Percentiles rank a stretch among this genome's conserved stretches.
These are phyloP conservation scores for Loripinus fragilis DNA, from an alignment of 2,888 invertebrate genomes.

Conservation along the genomic window DNA sequence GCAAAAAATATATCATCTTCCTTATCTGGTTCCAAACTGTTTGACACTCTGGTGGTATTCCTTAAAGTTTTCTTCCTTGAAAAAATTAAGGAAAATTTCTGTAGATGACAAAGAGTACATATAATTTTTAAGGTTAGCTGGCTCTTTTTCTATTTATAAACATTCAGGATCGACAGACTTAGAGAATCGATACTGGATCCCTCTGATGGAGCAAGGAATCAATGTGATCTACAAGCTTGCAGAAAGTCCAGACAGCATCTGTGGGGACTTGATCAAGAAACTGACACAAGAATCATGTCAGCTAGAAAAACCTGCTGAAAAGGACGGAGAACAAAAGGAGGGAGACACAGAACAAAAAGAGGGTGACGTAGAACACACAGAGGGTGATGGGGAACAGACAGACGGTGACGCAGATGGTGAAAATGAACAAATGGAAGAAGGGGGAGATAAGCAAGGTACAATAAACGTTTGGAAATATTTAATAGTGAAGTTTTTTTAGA, in stretches of 20 bases:
- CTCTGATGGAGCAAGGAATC: conserved; percentile 86
- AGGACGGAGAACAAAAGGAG: conserved; percentile 14
- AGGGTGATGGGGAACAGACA: conserved; percentile 9
- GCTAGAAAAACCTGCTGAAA: background rate
- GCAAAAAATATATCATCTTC: too few relatives aligned
- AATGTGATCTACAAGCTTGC: conserved; percentile 87
- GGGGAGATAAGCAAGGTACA: background rate
- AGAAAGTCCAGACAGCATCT: conserved; percentile 86
- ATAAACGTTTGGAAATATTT: background rate
- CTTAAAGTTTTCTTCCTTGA: too few relatives aligned
- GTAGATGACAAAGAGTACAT: too few relatives aligned
- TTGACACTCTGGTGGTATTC: too few relatives aligned
- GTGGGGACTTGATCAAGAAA: conserved; percentile 78
- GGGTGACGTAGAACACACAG: background rate
- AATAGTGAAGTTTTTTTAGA: too few relatives aligned
- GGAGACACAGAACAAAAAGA: background rate
- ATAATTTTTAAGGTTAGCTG: too few relatives aligned
- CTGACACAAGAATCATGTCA: conserved; percentile 53
- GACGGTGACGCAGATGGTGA: too few relatives aligned
- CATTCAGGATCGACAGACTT: conserved; percentile 60
- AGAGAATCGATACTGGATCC: conserved; percentile 85
- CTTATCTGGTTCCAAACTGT: too few relatives aligned
- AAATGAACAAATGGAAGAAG: conserved; percentile 30
- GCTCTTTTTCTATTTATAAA: background rate
- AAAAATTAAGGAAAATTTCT: too few relatives aligned